These are phyloP conservation scores for Eubasilissa regina DNA, from an alignment of 1,140 invertebrate genomes.

Conservation along the genomic window DNA sequence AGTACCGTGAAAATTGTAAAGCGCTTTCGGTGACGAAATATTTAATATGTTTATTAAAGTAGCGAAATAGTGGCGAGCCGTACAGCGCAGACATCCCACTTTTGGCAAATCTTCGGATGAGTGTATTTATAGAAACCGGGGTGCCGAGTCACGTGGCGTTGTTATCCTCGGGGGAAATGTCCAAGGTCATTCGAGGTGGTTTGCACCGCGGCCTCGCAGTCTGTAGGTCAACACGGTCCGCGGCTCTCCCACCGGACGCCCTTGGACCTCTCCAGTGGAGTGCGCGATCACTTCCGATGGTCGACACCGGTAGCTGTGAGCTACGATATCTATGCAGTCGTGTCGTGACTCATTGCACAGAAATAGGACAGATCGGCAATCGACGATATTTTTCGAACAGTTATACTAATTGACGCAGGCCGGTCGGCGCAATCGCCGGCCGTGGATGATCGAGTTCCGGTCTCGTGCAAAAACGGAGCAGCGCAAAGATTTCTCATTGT, in stretches of 20 bases:
- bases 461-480: background rate
- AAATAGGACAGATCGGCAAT: constrained; percentile 8
- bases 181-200: constrained; percentile 31
- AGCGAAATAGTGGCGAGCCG: too few relatives aligned
- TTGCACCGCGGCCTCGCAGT: constrained; percentile 11
- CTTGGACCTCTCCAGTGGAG: background rate
- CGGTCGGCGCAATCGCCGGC: background rate
- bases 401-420: background rate
- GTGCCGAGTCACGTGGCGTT: constrained; percentile 25
- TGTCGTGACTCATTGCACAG: background rate
- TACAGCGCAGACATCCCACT: too few relatives aligned
- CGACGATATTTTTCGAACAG: constrained; percentile 9
- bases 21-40: too few relatives aligned
- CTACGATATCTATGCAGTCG: too few relatives aligned
- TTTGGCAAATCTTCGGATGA: too few relatives aligned
- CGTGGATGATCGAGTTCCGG: constrained; percentile 3
- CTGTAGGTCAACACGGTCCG: background rate
- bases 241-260: background rate
- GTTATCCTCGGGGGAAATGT: constrained; percentile 26
- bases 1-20: too few relatives aligned
- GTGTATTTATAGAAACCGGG: too few relatives aligned
- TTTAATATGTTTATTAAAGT: too few relatives aligned
- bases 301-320: background rate
- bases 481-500: too few relatives aligned
- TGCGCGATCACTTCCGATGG: background rate